A percentile compares a stretch with the other conserved stretches of the same genome.
phyloP scores from a whole-genome alignment of 2,113 vertebrate genomes.

The Ophiodon elongatus region DNA sequence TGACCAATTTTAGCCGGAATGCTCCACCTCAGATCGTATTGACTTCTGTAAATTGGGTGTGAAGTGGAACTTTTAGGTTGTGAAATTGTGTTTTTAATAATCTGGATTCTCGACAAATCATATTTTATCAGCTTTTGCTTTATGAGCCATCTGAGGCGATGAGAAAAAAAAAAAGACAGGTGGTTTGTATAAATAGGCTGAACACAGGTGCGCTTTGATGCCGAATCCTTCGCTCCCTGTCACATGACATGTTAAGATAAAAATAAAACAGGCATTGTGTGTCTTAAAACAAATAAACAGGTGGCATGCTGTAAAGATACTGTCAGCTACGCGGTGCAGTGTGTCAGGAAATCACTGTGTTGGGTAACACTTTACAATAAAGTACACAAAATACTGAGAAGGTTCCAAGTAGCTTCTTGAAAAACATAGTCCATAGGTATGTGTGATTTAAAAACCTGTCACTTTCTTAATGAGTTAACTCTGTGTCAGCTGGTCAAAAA shows the following conservation, averaged over 20 bases:
- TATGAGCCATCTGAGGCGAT: conserved; percentile 39
- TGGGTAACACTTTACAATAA: background rate
- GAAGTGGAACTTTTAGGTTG: conserved; percentile 70
- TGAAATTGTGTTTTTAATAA: conserved; percentile 69
- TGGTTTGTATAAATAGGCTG: conserved; percentile 38
- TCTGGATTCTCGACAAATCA: conserved; percentile 47
- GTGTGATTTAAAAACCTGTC: background rate
- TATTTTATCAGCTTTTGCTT: conserved; percentile 54
- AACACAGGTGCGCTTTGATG: conserved; percentile 33
- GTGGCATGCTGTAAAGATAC: background rate
- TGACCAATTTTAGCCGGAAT: conserved; percentile 71
- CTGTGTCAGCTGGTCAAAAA: background rate
- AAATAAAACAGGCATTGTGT: conserved; percentile 24
- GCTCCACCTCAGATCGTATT: conserved; percentile 65
- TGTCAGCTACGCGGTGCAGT: background rate
- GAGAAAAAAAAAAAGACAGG: conserved; percentile 26
- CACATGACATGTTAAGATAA: conserved; percentile 7
- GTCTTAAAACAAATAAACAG: conserved; percentile 15
- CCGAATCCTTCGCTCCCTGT: conserved; percentile 11
- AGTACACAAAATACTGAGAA: background rate
- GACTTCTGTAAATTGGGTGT: conserved; percentile 59
- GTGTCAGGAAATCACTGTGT: background rate
- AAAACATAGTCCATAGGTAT: background rate
- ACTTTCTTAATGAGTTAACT: background rate
- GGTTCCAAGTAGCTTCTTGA: background rate